phyloP scores from a whole-genome alignment of 2,888 invertebrate species.

The Brachyptera putata region DNA sequence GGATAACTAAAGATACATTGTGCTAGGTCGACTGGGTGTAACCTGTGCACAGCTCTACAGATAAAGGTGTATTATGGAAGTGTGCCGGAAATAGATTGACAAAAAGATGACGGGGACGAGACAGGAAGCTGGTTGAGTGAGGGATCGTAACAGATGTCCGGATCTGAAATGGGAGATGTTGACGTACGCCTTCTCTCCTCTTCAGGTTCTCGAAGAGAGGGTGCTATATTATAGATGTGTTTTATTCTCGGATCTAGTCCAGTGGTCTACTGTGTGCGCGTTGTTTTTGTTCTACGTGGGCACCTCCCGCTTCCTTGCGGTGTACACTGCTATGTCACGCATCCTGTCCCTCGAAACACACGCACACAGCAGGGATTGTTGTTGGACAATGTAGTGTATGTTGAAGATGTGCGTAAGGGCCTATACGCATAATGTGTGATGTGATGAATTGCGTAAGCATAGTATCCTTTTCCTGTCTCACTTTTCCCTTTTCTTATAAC shows the following conservation, averaged over 20 bases:
- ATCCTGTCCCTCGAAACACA: constrained; percentile 7
- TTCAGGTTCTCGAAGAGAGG: constrained; percentile 1
- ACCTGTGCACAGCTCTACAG: neutral
- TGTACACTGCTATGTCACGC: neutral
- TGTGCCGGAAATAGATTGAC: constrained; percentile 12
- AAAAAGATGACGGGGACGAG: constrained; percentile 21
- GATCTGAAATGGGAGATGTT: constrained; percentile 22
- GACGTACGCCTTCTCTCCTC: neutral
- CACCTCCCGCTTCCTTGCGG: neutral
- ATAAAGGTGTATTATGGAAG: neutral
- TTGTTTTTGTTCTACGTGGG: constrained; percentile 1
- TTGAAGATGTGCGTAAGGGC: too few relatives aligned
- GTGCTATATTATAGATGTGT: neutral
- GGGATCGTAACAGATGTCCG: constrained; percentile 26
- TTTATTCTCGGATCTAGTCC: constrained; percentile 16
- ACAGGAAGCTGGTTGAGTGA: constrained; percentile 26
- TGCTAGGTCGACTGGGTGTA: neutral
- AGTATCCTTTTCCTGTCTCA: too few relatives aligned
- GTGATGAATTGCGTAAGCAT: too few relatives aligned
- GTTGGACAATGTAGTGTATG: too few relatives aligned
- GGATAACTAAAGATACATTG: neutral
- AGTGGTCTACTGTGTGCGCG: neutral
- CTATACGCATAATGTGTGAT: too few relatives aligned
- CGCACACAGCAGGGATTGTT: too few relatives aligned
- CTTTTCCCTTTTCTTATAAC: too few relatives aligned